These are phyloP conservation scores for Enteromius unitaeniatus DNA, from an alignment of 2,797 vertebrate genomes.

Conservation along the genomic window DNA sequence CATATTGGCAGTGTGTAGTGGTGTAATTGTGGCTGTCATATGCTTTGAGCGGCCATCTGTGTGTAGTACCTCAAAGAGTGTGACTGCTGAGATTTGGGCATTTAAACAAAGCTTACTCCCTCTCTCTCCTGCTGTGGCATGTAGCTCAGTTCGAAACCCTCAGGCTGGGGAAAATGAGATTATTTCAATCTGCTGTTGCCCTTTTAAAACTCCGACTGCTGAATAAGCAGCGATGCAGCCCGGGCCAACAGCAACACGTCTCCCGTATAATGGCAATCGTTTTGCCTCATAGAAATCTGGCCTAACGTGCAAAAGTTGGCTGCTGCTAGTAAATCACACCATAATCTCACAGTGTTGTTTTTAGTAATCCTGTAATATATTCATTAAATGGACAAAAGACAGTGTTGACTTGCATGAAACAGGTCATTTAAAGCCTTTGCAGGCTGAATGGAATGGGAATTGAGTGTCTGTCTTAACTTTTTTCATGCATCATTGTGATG, in stretches of 20 bases:
- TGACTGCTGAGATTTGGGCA: conserved; percentile 49
- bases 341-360: conserved; percentile 31
- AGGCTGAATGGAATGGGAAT: conserved; percentile 6
- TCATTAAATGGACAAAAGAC: conserved; percentile 17
- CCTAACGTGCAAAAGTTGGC: conserved; percentile 17
- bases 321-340: neutral
- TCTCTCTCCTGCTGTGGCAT: conserved; percentile 10
- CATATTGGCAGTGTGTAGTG: conserved; percentile 5
- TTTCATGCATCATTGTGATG: neutral
- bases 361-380: conserved; percentile 32
- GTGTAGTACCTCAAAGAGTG: conserved; percentile 40
- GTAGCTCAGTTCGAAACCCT: conserved; percentile 30
- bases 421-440: neutral
- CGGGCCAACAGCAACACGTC: conserved; percentile 34
- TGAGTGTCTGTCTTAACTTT: neutral
- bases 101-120: conserved; percentile 48
- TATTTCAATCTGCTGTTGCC: conserved; percentile 43
- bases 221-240: conserved; percentile 16
- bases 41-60: conserved; percentile 49
- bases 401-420: neutral
- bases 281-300: conserved; percentile 5
- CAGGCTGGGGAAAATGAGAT: conserved; percentile 43
- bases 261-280: conserved; percentile 8
- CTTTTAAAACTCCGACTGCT: conserved; percentile 38
- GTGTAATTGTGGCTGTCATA: conserved; percentile 24